Evolutionary conservation across 2,797 vertebrate species (phyloP), one percentile per base, ranked within the genome.

Genomic region (Buphagus erythrorhynchus): DNA sequence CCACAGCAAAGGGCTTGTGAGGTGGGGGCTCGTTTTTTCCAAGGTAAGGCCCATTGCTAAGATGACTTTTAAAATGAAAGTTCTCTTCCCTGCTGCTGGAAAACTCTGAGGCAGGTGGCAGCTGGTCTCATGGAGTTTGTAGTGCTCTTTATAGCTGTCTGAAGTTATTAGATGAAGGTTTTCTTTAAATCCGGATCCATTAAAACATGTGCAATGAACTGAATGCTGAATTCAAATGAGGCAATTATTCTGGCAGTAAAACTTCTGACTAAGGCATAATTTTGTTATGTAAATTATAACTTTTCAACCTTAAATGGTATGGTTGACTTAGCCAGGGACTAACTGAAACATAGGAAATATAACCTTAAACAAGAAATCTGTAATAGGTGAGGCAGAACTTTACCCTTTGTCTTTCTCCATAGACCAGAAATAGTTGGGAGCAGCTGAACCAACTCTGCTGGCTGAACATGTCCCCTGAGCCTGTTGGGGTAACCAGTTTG

Each of bases 181-280:
- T 92, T 62, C 86, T 84, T 88, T 52, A 82, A 94, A 67, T 79
- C 71, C 26, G 17, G 48, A 63, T 71, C 88, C 83, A 58, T 95
- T 88, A 92, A 93, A 88, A 42, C 55, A 48, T 84, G 77, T 71
- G 78, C 90, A 80, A 2, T 33, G 71, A 92, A 45, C 77, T 93
- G 89, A 71, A 73, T 14, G 72, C 92, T 61, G 74, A 86, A 96
- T 94, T 95, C 96, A 91, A 94, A 95, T 59, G 82, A 95, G 79
- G 73, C 95, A 90, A 82, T 95, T 95, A 88, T 63, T 95, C 85
- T 95, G 91, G 95, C 93, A 91, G 66, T 80, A 86, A 94, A 95
- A 95, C 79, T 95, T 96, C 90, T 95, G 94, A 95, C 89, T 94
- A 86, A 95, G 85, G 89, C 94, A 86, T 80, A 92, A 97, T 92